Conservation (phyloP, 2,113 vertebrate species). For the Myrmecobius fasciatus region DNA sequence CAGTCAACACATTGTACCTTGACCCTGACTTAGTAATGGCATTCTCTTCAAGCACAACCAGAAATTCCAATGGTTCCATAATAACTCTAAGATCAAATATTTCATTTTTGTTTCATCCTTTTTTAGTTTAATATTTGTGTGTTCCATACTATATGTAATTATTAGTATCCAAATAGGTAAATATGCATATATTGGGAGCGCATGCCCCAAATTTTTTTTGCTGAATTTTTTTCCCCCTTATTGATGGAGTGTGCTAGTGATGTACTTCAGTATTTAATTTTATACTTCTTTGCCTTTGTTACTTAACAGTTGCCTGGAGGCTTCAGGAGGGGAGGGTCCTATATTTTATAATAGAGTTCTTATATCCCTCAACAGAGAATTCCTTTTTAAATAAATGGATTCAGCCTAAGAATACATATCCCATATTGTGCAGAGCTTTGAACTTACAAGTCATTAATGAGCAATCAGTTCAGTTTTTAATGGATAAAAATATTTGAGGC, state of each 20-base stretch:
- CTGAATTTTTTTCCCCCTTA: neutral
- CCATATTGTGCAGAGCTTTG: neutral
- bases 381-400: neutral
- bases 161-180: neutral
- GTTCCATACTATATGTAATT: neutral
- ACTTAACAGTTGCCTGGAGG: neutral
- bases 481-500: neutral
- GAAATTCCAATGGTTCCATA: neutral
- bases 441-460: neutral
- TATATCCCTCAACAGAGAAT: neutral
- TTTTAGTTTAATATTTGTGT: neutral
- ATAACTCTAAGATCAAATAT: neutral
- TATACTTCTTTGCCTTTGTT: neutral
- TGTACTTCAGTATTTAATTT: neutral
- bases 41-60: neutral
- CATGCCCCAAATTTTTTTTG: neutral
- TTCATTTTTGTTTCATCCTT: neutral
- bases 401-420: neutral
- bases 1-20: neutral
- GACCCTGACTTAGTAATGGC: neutral
- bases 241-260: neutral
- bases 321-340: neutral
- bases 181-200: neutral
- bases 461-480: neutral
- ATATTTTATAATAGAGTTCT: neutral